Evolutionary conservation across 2,113 vertebrate species (phyloP), one percentile per base, ranked within the genome.

Genomic region (Chroicocephalus ridibundus): DNA sequence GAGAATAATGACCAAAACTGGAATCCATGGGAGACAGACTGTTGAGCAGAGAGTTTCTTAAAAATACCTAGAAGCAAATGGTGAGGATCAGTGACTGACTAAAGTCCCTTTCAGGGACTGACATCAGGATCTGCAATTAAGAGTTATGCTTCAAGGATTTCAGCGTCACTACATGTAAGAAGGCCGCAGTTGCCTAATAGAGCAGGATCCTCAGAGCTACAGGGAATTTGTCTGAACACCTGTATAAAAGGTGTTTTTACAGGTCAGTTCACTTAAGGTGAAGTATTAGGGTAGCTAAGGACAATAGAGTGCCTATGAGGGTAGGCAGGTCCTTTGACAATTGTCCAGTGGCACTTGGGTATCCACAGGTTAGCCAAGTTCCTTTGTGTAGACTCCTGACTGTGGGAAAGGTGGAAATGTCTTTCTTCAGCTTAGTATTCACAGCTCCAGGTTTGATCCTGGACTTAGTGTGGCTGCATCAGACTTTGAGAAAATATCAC

Each of bases 21-120:
- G 69, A 88, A 93, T 89, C 69, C 94, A 95, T 94, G 95, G 91
- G 94, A 97, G 83, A 32, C 86, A 75, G 42, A 92, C 40, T 94
- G 60, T 84, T 86, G 72, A 68, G 55, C 69, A 75, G 47, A 14
- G 80, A 86, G 83, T 82, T 94, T 42, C 68, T 97, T 84, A 84
- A 94, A 93, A 97, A 97, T 97, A 96, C 94, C 89, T 96, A 84
- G 83, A 87, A 96, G 84, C n/a, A 96, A 95, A 84, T 87, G 93
- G 70, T 96, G 52, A 93, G 93, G 80, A 96, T 93, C 94, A 95
- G 69, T 91, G 83, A 60, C 68, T 96, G 83, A 86, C 95, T 92
- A 83, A 97, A 94, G 77, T 91, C 61, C 36, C 55, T 93, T 93
- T 96, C 86, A 91, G 60, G 11, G 51, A 68, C 24, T 71, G 89